Evolutionary conservation across 2,113 vertebrate genomes (phyloP), one percentile per base, ranked within the genome.

Genomic region (Antigone vipio): DNA sequence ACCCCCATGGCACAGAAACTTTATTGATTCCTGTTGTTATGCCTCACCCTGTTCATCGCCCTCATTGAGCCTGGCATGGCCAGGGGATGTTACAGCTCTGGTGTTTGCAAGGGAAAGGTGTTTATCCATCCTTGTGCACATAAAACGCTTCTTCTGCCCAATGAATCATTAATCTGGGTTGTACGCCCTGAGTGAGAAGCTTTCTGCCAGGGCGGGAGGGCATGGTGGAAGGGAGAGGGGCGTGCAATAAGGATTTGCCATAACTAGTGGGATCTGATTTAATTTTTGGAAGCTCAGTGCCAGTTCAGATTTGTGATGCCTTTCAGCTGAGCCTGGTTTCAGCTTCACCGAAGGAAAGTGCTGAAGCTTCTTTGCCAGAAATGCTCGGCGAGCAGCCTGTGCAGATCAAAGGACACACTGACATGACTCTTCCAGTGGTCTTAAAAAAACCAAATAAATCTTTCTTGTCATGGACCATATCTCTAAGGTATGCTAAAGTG

Each of bases 381-480:
- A 20, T 30, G 3, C 11, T 73, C 19, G 0, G 45, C 0, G 0
- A 82, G 68, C 47, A 59, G 53, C n/a, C 74, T 30, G 35, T 42
- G 73, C 0, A 0, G 23, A 17, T 75, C 53, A 52, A 77, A 6
- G 3, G 21, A 45, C 0, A 0, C 19, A 9, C 40, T 64, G 73
- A 56, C 35, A 27, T n/a, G 66, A 75, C 82, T 80, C 66, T 77
- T 88, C 34, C 38, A 59, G 38, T 49, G 56, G 4, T 53, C 82
- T 92, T 93, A 59, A 82, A 80, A 94, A 71, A 34, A 0, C 24
- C 30, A 32, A 53, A 69, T 92, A 69, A 49, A 93, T 86, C 86
- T 89, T 58, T 69, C 79, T 88, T 95, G 86, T 75, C 60, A 35
- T 55, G 76, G 72, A 8, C 45, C 6, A 2, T 66, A 81, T 82